Conservation (phyloP, 2,888 invertebrate species). For the Druceiella hillmani region DNA sequence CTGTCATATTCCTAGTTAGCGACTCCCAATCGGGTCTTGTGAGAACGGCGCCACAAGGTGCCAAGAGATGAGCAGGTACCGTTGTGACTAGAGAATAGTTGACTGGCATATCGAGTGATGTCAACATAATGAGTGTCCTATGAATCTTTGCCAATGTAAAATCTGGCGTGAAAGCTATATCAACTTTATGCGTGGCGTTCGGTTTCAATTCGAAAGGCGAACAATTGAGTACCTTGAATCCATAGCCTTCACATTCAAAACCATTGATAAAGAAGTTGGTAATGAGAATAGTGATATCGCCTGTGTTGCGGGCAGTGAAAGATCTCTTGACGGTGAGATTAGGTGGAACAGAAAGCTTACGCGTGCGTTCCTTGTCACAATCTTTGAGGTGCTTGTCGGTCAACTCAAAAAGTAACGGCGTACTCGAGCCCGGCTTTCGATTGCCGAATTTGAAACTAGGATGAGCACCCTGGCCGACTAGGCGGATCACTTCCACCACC, state of each 20-base stretch:
- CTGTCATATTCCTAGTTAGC: slow-evolving; percentile 48
- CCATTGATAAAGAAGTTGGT: slow-evolving; percentile 60
- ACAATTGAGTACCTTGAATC: slow-evolving; percentile 74
- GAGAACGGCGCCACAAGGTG: slow-evolving; percentile 74
- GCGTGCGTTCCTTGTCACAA: slow-evolving; percentile 38
- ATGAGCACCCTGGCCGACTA: slow-evolving; percentile 79
- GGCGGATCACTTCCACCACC: slow-evolving; percentile 75
- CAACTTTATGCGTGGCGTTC: slow-evolving; percentile 69
- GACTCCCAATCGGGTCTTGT: slow-evolving; percentile 50
- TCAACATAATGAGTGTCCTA: slow-evolving; percentile 55
- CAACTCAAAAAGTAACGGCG: slow-evolving; percentile 76
- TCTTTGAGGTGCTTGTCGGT: slow-evolving; percentile 52
- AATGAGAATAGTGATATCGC: slow-evolving; percentile 71
- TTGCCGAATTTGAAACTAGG: slow-evolving; percentile 88
- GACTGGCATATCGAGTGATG: slow-evolving; percentile 54
- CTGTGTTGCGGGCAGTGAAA: slow-evolving; percentile 78
- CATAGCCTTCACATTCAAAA: slow-evolving; percentile 69
- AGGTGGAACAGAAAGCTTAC: slow-evolving; percentile 10
- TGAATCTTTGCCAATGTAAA: slow-evolving; percentile 74
- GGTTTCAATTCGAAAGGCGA: slow-evolving; percentile 63
- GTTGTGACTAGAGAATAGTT: slow-evolving; percentile 66
- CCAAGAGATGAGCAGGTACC: slow-evolving; percentile 34
- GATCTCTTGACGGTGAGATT: slow-evolving; percentile 61
- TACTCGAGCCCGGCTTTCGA: slow-evolving; percentile 69
- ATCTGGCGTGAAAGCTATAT: slow-evolving; percentile 85